Base-by-base conservation (phyloP, 1,140 invertebrate genomes). In the Physella acuta region DNA sequence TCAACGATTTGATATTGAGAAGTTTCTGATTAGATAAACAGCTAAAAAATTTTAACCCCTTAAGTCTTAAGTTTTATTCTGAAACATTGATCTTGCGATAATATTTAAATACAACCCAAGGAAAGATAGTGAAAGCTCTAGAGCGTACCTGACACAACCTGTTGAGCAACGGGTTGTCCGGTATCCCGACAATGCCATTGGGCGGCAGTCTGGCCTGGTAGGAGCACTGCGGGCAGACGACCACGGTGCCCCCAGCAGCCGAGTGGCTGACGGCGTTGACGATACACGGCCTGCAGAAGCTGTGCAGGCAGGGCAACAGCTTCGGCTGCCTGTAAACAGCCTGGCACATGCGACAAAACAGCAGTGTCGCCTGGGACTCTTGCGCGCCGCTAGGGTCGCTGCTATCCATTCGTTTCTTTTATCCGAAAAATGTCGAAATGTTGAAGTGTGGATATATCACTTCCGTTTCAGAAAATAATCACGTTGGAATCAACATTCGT, bases 281-380 rank as follows among this genome's bases (percentile, higher is more conserved):
- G 16, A 79, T 68, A 56, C 78, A 79, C 14, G 33, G 28, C 0
- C 37, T 49, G 68, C 78, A 79, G 64, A 75, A 79, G 53, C 73
- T 79, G 64, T 79, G 78, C 11, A 79, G 73, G 56, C 78, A 79
- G 3, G 76, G 71, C n/a, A 79, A 59, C 14, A 77, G 55, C 53
- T 75, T 75, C 8, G 76, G 71, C 34, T 76, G 51, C 16, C 70
- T 61, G 60, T 72, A 79, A 17, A 77, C 71, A 37, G 70, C 65
- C 26, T 75, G 73, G 56, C 78, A 79, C 37, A 76, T 51, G 26
- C 75, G 69, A 37, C 77, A 79, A 49, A 74, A 72, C n/a, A 76
- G 59, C 36, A 70, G 51, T 16, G 60, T 66, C 20, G 63, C 37
- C 2, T 61, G 24, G 2, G 59, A 61, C 20, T 34, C 53, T 55